Evolutionary conservation across 1,140 invertebrate species (phyloP).

Genomic region (Macrocentrus cingulum): DNA sequence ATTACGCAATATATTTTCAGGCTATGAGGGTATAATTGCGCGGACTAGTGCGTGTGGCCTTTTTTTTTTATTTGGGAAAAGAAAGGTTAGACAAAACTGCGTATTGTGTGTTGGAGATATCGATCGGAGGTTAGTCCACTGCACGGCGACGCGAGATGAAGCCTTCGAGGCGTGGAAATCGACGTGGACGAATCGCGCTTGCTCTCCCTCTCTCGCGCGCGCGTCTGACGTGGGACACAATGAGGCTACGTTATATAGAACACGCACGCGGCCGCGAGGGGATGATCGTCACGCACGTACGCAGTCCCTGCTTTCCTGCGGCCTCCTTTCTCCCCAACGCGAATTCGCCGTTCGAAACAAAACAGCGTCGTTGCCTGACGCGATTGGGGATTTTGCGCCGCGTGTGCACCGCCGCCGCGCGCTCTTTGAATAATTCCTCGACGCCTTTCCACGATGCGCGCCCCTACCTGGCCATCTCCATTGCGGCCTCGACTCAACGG

Average conservation of each 20-base stretch:
- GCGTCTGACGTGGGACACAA: not conserved
- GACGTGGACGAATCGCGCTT: slow-evolving; percentile 16
- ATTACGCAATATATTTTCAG: too few species aligned
- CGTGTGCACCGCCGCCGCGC: not conserved
- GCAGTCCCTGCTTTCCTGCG: slow-evolving; percentile 22
- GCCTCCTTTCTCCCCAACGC: slow-evolving; percentile 20
- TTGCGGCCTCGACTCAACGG: too few species aligned
- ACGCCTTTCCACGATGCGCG: too few species aligned
- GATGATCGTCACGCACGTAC: slow-evolving; percentile 33
- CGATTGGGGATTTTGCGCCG: slow-evolving; percentile 4
- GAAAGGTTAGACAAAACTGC: not conserved
- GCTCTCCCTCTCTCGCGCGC: slow-evolving; percentile 12
- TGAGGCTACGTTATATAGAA: slow-evolving; percentile 17
- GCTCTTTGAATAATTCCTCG: not conserved
- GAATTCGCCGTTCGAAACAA: slow-evolving; percentile 2
- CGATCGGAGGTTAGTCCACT: slow-evolving; percentile 23
- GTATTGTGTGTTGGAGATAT: slow-evolving; percentile 21
- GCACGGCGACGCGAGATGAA: slow-evolving; percentile 21
- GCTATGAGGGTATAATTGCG: too few species aligned
- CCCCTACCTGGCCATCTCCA: too few species aligned
- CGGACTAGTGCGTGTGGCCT: too few species aligned
- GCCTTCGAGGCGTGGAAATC: slow-evolving; percentile 26
- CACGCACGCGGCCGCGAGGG: slow-evolving; percentile 20
- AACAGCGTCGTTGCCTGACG: not conserved
- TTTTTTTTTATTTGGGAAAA: too few species aligned